A percentile compares a stretch with the other conserved stretches of the same genome.
Conservation (phyloP, 2,113 vertebrate species). For the Pelecanus crispus region DNA sequence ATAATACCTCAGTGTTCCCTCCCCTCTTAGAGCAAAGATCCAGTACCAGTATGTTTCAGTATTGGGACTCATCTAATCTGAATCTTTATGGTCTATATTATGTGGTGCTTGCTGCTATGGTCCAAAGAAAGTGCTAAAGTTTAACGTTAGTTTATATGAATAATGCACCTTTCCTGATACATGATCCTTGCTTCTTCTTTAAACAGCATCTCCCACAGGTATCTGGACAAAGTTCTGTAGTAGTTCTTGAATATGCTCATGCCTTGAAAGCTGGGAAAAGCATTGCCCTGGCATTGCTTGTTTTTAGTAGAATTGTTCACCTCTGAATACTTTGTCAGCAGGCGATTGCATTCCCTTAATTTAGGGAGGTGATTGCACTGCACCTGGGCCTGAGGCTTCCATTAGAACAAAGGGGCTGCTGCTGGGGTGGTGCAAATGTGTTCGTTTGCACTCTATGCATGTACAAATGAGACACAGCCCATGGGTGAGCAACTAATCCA, state of each 20-base stretch:
- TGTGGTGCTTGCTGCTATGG: background rate
- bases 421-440: background rate
- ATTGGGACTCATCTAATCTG: background rate
- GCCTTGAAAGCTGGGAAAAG: background rate
- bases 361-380: background rate
- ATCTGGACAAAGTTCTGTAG: background rate
- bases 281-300: background rate
- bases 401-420: background rate
- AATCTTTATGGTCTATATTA: background rate
- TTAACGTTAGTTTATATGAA: background rate
- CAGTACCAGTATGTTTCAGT: fast-evolving
- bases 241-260: background rate
- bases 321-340: background rate
- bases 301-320: background rate
- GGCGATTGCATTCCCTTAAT: background rate
- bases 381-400: background rate
- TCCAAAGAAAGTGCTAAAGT: background rate
- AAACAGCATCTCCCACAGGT: background rate
- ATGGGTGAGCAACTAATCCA: background rate
- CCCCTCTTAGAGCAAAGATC: background rate
- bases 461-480: background rate
- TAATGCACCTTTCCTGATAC: background rate
- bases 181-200: background rate
- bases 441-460: background rate
- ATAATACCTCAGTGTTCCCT: background rate